Conservation (phyloP, 2,888 invertebrate genomes). For the Caenorhabditis drosophilae region DNA sequence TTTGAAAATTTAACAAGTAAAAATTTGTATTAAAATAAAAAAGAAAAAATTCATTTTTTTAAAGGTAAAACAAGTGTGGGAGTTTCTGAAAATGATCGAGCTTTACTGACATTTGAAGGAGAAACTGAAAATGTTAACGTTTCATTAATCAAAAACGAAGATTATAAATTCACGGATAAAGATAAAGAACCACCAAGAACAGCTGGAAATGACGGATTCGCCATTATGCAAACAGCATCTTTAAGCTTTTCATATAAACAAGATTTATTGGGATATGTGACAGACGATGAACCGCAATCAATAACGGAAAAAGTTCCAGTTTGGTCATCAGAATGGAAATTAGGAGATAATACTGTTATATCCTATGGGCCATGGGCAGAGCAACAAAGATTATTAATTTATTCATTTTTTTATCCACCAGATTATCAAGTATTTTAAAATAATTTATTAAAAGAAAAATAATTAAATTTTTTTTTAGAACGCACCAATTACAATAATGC, state of each 20-base stretch:
- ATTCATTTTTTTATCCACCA: slow-evolving; percentile 90
- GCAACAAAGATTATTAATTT: slow-evolving; percentile 89
- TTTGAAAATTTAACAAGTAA: slow-evolving; percentile 92
- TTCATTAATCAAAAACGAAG: slow-evolving; percentile 92
- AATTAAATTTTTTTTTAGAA: slow-evolving; percentile 19
- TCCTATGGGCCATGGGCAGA: slow-evolving; percentile 99
- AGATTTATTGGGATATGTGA: slow-evolving; percentile 84
- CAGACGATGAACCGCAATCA: slow-evolving; percentile 41
- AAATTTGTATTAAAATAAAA: too few species aligned
- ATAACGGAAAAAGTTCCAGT: slow-evolving; percentile 50
- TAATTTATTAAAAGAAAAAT: not conserved
- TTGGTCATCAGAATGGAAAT: slow-evolving; percentile 71
- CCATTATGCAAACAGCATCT: slow-evolving; percentile 91
- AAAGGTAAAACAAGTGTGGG: slow-evolving; percentile 54
- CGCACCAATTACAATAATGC: slow-evolving; percentile 32
- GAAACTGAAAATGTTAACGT: slow-evolving; percentile 87
- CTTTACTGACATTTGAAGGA: slow-evolving; percentile 50
- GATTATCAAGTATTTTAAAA: slow-evolving; percentile 47
- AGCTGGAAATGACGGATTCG: slow-evolving; percentile 89
- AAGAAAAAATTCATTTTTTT: too few species aligned
- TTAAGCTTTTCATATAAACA: slow-evolving; percentile 94
- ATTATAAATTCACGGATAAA: slow-evolving; percentile 81
- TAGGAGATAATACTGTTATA: slow-evolving; percentile 91
- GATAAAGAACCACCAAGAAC: slow-evolving; percentile 80
- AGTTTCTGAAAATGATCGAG: slow-evolving; percentile 75